Percentiles rank a stretch among this genome's conserved stretches.
phyloP scores from a whole-genome alignment of 2,797 vertebrate genomes.

The Otus scops region DNA sequence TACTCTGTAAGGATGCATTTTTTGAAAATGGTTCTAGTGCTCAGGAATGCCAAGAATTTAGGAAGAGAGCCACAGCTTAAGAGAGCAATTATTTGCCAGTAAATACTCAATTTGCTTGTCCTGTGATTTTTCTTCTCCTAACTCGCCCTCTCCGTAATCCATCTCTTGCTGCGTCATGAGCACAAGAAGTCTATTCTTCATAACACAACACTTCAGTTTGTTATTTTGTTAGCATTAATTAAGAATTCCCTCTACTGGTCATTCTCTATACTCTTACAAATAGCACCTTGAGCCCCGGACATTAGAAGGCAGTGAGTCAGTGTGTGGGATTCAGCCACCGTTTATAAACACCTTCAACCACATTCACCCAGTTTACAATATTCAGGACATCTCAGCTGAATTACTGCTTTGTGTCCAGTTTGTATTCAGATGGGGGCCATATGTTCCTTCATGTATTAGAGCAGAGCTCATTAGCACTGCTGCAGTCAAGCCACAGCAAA shows the following conservation, averaged over 20 bases:
- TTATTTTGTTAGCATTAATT: constrained; percentile 79
- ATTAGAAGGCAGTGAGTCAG: constrained; percentile 69
- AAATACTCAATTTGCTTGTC: constrained; percentile 79
- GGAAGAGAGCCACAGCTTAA: constrained; percentile 78
- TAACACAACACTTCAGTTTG: constrained; percentile 73
- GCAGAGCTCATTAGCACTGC: constrained; percentile 69
- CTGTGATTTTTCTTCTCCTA: constrained; percentile 79
- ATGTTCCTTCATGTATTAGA: constrained; percentile 73
- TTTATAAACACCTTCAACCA: constrained; percentile 79
- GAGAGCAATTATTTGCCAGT: constrained; percentile 80
- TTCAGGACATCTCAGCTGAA: constrained; percentile 72
- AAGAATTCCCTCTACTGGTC: constrained; percentile 77
- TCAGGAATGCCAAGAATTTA: constrained; percentile 79
- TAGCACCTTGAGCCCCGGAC: constrained; percentile 64
- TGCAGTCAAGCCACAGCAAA: constrained; percentile 58
- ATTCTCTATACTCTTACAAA: constrained; percentile 72
- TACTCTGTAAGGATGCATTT: constrained; percentile 73
- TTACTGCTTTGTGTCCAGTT: constrained; percentile 74
- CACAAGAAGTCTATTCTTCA: constrained; percentile 79
- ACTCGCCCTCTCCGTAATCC: constrained; percentile 76
- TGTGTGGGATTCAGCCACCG: constrained; percentile 57
- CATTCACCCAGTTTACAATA: constrained; percentile 74
- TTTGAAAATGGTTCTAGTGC: constrained; percentile 70
- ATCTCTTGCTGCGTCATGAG: constrained; percentile 75
- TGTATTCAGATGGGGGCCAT: constrained; percentile 78